Evolutionary conservation across 2,113 vertebrate species (phyloP), one percentile per base, ranked within the genome.

Genomic region (Cynocephalus volans): DNA sequence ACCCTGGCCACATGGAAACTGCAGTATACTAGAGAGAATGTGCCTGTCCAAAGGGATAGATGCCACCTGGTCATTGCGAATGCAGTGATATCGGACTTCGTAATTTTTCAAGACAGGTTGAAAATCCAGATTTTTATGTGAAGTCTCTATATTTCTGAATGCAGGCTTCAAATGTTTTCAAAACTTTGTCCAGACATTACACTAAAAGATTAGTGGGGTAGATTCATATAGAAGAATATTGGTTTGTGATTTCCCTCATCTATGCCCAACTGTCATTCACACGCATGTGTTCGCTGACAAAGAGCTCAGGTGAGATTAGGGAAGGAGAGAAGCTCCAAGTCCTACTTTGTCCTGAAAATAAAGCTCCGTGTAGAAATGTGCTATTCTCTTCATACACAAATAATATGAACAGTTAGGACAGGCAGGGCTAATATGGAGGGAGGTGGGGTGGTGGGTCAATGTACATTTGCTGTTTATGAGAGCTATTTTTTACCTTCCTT

Each of bases 101-200:
- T 36, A 50, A 54, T 58, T 92, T 92, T 73, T 93, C 8, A 76
- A 45, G 14, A 90, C n/a, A 80, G 81, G 54, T 75, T 45, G 60
- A 84, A 93, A 90, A 79, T 81, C 21, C 24, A 95, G 6, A n/a
- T 72, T 77, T 95, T 79, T 88, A 80, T 84, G 58, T 64, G 58
- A 26, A 11, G 12, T 69, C 65, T 48, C 23, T 21, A 14, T 76
- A 77, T 62, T 91, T 92, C 88, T 23, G 3, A 91, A 75, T 23
- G 5, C 77, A 52, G 50, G 10, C 75, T 65, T 84, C 45, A 58
- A n/a, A 41, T 36, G 17, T 50, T 67, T 10, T 88, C 19, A n/a
- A 52, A 87, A 64, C 13, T 60, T 93, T 23, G 17, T 76, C 83
- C 3, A 88, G 11, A 36, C 21, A 5, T 87, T 50, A 54, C 19